Conservation (phyloP, 2,113 vertebrate species). For the rat (Rattus norvegicus) region DNA sequence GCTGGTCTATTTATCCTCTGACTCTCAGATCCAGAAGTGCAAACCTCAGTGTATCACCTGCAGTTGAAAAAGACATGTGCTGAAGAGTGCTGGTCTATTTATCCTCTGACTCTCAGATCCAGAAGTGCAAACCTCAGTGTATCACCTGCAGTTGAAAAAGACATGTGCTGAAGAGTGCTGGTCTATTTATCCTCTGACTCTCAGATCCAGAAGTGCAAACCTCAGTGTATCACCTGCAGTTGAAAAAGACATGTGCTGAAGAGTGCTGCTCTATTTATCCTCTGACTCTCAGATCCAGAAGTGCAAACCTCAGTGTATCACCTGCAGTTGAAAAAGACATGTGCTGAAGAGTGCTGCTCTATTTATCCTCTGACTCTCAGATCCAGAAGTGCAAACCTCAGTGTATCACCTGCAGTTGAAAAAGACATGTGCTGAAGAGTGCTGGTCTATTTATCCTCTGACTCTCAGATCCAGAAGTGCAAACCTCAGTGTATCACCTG, state of each 20-base stretch:
- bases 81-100: not conserved
- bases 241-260: not conserved
- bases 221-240: not conserved
- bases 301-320: rapidly evolving
- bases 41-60: not conserved
- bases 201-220: not conserved
- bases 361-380: not conserved
- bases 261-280: not conserved
- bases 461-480: not conserved
- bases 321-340: not conserved
- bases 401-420: not conserved
- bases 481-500: not conserved
- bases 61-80: not conserved
- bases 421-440: not conserved
- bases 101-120: not conserved
- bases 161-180: not conserved
- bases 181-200: not conserved
- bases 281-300: not conserved
- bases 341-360: not conserved
- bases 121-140: not conserved
- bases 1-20: not conserved
- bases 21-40: not conserved
- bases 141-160: not conserved
- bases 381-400: not conserved
- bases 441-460: not conserved